Evolutionary conservation across 2,797 vertebrate genomes (phyloP), one percentile per base, ranked within the genome.

Genomic region (Lindbergichthys nudifrons): DNA sequence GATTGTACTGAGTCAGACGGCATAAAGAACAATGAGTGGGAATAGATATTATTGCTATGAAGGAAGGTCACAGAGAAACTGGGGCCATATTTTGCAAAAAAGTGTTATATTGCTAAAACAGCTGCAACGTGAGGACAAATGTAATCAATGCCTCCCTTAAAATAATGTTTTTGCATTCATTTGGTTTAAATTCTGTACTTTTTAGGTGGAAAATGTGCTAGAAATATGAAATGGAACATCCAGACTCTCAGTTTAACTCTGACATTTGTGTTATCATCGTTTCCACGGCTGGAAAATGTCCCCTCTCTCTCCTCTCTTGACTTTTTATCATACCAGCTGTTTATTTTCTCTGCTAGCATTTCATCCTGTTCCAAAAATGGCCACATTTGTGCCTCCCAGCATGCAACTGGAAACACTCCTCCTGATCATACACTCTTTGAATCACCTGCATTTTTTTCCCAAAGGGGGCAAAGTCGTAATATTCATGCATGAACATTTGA

Each of bases 311-410:
- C 57, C 51, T 56, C 47, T 41, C 19, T 45, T 4, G 15, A 50
- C 75, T 61, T 66, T 70, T 70, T 58, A 68, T 54, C 10, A 23
- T 0, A 8, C 43, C 60, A 19, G 3, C 19, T 59, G 47, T 82
- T 78, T 61, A 15, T 68, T 39, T 14, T 72, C 47, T 50, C 36
- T n/a, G 62, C 60, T 30, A n/a, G 52, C 21, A 13, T 56, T 19
- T 46, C 61, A 61, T 59, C 54, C 26, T 5, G 30, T 46, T 54
- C 8, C 3, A 43, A 18, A 62, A 70, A 41, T 30, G 0, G 21
- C 57, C 68, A 26, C 3, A 3, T 67, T 61, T 65, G 18, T 50
- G 32, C 58, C 21, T 77, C 74, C 57, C 70, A 77, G 73, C 62
- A 46, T 69, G 69, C 19, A 53, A 5, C 65, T 57, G 78, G 73